These are phyloP conservation scores for Anneissia japonica DNA, from an alignment of 35 echinoderm and acorn worm species.

Conservation along the genomic window DNA sequence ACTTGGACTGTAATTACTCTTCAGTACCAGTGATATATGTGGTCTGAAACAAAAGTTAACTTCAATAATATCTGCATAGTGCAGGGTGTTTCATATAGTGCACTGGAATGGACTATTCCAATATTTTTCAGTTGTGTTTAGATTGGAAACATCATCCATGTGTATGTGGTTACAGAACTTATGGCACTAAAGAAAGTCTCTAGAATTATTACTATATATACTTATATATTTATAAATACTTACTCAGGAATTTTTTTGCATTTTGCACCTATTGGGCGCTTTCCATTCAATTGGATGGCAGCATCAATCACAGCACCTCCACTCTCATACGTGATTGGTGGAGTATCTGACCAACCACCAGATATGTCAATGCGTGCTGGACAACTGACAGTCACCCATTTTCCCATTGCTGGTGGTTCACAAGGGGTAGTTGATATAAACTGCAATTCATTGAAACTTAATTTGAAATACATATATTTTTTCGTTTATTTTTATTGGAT, in stretches of 20 bases:
- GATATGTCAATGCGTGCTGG: conserved; percentile 83
- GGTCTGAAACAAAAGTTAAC: conserved; percentile 45
- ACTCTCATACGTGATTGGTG: conserved; percentile 90
- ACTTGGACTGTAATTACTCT: conserved; percentile 36
- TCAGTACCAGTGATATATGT: conserved; percentile 63
- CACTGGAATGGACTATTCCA: no score
- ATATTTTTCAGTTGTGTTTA: no score
- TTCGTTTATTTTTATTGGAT: no score
- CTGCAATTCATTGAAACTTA: no score
- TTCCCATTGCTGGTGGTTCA: conserved; percentile 62
- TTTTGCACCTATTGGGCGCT: conserved; percentile 83
- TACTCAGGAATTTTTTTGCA: conserved; percentile 81
- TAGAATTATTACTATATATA: no score
- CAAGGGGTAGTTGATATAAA: conserved; percentile 64
- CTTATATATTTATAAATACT: no score
- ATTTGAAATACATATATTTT: no score
- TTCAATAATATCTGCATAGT: no score
- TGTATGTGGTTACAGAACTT: no score
- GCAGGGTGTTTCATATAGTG: no score
- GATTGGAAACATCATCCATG: no score
- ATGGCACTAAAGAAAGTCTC: no score
- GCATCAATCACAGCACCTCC: conserved; percentile 90
- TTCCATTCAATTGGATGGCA: conserved; percentile 81
- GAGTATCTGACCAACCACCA: conserved; percentile 96
- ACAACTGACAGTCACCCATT: conserved; percentile 76